Conservation (phyloP, 2,888 invertebrate species). For the Chouioia cunea region DNA sequence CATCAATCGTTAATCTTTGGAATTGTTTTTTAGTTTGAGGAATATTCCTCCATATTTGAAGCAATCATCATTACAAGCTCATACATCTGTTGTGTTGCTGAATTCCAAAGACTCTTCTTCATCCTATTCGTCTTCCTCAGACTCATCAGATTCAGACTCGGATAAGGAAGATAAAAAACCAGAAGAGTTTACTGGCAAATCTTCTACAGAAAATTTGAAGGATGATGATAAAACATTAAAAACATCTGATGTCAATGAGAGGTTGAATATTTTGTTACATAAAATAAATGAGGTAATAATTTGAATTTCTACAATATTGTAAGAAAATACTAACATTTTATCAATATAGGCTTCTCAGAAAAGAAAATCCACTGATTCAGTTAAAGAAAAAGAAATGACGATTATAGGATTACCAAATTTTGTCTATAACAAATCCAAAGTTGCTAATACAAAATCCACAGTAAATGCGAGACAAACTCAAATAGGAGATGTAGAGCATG, state of each 20-base stretch:
- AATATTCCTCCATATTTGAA: constrained; percentile 29
- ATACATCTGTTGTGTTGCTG: constrained; percentile 30
- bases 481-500: neutral
- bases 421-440: too few relatives aligned
- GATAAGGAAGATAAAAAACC: constrained; percentile 42
- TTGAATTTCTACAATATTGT: constrained; percentile 5
- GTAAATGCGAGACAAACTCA: constrained; percentile 5
- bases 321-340: neutral
- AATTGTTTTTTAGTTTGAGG: constrained; percentile 25
- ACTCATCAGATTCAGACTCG: constrained; percentile 50
- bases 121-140: constrained; percentile 42
- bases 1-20: neutral
- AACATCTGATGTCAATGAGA: neutral
- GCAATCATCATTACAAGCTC: constrained; percentile 32
- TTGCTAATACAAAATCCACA: too few relatives aligned
- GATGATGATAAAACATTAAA: constrained; percentile 22
- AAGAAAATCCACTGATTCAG: too few relatives aligned
- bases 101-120: constrained; percentile 25
- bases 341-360: neutral
- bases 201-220: constrained; percentile 19
- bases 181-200: constrained; percentile 16
- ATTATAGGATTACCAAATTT: too few relatives aligned
- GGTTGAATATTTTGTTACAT: constrained; percentile 37
- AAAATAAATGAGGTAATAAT: constrained; percentile 48
- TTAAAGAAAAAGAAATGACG: too few relatives aligned